Evolutionary conservation across 1,140 invertebrate genomes (phyloP).

Genomic region (Penaeus chinensis): DNA sequence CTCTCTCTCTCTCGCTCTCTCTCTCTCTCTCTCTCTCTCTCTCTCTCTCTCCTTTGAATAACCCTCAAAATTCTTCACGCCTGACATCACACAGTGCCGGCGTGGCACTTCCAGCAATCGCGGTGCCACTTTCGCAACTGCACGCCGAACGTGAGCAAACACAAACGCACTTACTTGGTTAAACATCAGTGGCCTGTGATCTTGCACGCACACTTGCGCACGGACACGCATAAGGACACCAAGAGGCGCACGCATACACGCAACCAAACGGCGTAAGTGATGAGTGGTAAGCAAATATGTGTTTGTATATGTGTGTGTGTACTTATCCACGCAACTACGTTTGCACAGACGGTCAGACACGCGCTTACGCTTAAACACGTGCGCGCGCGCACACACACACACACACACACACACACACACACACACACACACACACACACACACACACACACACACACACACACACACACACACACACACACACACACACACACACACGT

Average conservation of each 20-base stretch:
- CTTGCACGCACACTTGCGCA: neutral
- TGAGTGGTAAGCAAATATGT: neutral
- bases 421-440: conserved; percentile 23
- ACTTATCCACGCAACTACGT: neutral
- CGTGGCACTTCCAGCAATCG: too few relatives aligned
- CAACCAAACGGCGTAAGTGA: neutral
- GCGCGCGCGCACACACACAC: neutral
- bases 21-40: too few relatives aligned
- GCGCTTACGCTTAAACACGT: neutral
- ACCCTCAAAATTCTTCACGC: too few relatives aligned
- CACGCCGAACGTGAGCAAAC: neutral
- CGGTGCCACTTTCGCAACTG: too few relatives aligned
- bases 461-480: conserved; percentile 12
- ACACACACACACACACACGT: neutral
- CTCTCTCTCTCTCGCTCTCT: too few relatives aligned
- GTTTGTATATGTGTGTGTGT: neutral
- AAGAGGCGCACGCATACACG: conserved; percentile 11
- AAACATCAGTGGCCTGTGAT: too few relatives aligned
- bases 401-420: conserved; percentile 12
- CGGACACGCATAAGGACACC: neutral
- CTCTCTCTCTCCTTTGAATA: too few relatives aligned
- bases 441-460: neutral
- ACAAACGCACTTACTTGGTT: neutral
- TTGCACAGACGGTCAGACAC: neutral
- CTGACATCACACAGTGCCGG: too few relatives aligned